Percentiles rank a stretch among this genome's conserved stretches.
Conservation (phyloP, 35 echinoderm and acorn worm species). For the Ophiothrix spiculata region DNA sequence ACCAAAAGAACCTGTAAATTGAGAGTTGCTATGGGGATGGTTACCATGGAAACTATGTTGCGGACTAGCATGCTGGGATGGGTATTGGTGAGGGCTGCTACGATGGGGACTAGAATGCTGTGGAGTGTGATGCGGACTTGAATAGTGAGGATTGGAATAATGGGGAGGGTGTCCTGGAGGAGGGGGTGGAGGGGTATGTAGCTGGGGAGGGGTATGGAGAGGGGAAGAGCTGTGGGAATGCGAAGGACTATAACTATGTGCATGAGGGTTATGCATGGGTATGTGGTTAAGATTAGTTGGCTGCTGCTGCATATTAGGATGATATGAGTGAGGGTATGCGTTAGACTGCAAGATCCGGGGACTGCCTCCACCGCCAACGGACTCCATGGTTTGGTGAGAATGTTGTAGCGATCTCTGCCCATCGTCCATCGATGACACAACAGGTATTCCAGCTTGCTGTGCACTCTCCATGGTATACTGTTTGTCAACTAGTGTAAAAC, state of each 20-base stretch:
- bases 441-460: slow-evolving; percentile 66
- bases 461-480: slow-evolving; percentile 51
- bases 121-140: slow-evolving; percentile 24
- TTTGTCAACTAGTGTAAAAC: slow-evolving; percentile 69
- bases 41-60: slow-evolving; percentile 33
- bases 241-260: not conserved
- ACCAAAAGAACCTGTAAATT: slow-evolving; percentile 4
- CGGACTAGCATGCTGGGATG: slow-evolving; percentile 8
- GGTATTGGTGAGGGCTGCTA: not conserved
- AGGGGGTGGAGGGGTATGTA: not conserved
- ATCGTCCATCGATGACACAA: slow-evolving; percentile 55
- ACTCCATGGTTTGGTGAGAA: slow-evolving; percentile 15
- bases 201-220: not conserved
- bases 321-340: slow-evolving; percentile 34
- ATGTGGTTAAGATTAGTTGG: slow-evolving; percentile 39
- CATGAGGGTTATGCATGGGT: slow-evolving; percentile 42
- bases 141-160: slow-evolving; percentile 10
- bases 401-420: not conserved
- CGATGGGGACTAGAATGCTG: slow-evolving; percentile 1
- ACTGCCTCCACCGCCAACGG: slow-evolving; percentile 13
- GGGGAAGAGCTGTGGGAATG: slow-evolving; percentile 9
- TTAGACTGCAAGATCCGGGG: slow-evolving; percentile 32
- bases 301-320: too few species aligned
- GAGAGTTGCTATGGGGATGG: slow-evolving; percentile 13
- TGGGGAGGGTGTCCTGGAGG: slow-evolving; percentile 17